These are phyloP conservation scores for Elgaria multicarinata DNA, from an alignment of 2,113 vertebrate genomes.

Conservation along the genomic window DNA sequence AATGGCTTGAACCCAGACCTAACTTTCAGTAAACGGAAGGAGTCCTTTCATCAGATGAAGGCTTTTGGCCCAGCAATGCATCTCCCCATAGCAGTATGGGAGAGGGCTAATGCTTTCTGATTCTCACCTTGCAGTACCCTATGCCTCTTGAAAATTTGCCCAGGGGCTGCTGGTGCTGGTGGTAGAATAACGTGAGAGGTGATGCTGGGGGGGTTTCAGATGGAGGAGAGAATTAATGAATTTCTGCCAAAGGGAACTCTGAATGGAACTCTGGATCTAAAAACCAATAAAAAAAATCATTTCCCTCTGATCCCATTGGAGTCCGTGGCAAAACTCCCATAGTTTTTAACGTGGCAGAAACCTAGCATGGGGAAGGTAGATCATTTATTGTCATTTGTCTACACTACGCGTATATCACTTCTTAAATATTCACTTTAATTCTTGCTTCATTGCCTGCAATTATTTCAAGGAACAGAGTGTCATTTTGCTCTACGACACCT, in stretches of 20 bases:
- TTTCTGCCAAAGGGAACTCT: background rate
- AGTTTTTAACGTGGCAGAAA: background rate
- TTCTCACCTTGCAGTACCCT: background rate
- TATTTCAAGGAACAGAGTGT: fast-evolving
- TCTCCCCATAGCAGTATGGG: background rate
- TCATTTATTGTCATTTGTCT: constrained; percentile 5
- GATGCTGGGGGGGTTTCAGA: background rate
- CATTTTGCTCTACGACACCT: constrained; percentile 2
- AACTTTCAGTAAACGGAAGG: background rate
- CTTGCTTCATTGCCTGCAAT: constrained; percentile 13
- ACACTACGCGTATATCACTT: constrained; percentile 24
- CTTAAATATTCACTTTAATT: constrained; percentile 52
- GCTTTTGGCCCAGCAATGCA: background rate
- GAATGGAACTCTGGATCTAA: background rate
- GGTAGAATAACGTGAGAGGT: no score
- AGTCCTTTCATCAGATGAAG: background rate
- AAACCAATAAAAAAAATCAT: background rate
- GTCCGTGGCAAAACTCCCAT: background rate
- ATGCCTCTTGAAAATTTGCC: background rate
- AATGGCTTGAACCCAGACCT: background rate
- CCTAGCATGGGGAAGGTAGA: fast-evolving
- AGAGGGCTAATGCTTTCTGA: background rate
- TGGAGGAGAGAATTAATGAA: background rate
- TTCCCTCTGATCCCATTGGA: background rate
- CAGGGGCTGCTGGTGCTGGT: background rate